Evolutionary conservation across 2,888 invertebrate genomes (phyloP), one percentile per base, ranked within the genome.

Genomic region (Anagyrus pseudococci): DNA sequence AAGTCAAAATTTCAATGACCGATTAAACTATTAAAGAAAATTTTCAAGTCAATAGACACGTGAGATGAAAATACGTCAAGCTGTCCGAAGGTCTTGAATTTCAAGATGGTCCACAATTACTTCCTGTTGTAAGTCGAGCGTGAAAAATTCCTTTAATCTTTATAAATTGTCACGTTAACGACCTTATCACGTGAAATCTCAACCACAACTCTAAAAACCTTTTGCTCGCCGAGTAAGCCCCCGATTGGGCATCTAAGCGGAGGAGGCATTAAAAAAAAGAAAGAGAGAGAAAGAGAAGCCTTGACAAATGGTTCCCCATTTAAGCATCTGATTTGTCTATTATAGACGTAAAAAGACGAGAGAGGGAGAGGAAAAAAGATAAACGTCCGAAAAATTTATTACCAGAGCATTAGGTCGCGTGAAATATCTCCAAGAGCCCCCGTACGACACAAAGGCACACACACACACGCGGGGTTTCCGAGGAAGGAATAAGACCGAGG

Each of bases 261-360:
- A n/a, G n/a, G n/a, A n/a, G n/a, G n/a, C n/a, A n/a, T n/a, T n/a
- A n/a, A n/a, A n/a, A n/a, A n/a, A n/a, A n/a, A n/a, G n/a, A n/a
- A n/a, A n/a, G n/a, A n/a, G n/a, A n/a, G n/a, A n/a, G n/a, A n/a
- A n/a, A n/a, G n/a, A n/a, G n/a, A n/a, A 2, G 33, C 58, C 33
- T 49, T 53, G 52, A 59, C 46, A 46, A 59, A 59, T 29, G 40
- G 44, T 10, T 23, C n/a, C 41, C 20, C 58, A 53, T 49, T 52
- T 52, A 52, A 46, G 19, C 46, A 46, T 46, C 52, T 59, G 44
- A 59, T 59, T 59, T 59, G 52, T 53, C 46, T 19, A 10, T 41
- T 33, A 26, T 22, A 6, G 44, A n/a, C n/a, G n/a, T n/a, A n/a
- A n/a, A 2, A 33, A 46, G 25, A 25, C 13, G 26, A 47, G 29